Evolutionary conservation across 2,888 invertebrate species (phyloP).

Genomic region (Dione vanillae): DNA sequence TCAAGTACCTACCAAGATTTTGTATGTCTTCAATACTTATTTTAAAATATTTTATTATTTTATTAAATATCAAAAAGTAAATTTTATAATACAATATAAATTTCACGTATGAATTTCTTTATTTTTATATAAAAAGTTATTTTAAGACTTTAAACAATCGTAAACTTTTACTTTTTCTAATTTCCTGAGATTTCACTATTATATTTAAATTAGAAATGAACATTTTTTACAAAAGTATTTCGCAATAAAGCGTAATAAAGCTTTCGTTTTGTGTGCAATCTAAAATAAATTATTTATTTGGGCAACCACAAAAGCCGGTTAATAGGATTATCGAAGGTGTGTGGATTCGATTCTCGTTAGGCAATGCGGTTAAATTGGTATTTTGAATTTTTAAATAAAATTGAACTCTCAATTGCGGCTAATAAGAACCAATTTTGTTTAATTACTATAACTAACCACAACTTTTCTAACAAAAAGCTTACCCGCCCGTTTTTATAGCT

Average conservation of each 20-base stretch:
- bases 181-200: constrained; percentile 4
- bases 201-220: constrained; percentile 9
- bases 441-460: constrained; percentile 29
- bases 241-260: constrained; percentile 46
- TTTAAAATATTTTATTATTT: no score
- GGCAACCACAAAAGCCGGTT: constrained; percentile 71
- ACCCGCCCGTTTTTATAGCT: constrained; percentile 66
- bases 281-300: constrained; percentile 80
- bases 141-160: constrained; percentile 3
- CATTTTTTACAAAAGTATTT: constrained; percentile 20
- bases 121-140: not conserved
- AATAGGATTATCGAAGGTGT: constrained; percentile 77
- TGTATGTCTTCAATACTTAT: no score
- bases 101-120: not conserved
- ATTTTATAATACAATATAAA: not conserved
- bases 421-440: constrained; percentile 25
- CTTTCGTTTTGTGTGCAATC: constrained; percentile 65
- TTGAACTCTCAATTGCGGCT: not conserved
- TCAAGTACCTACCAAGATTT: constrained; percentile 25
- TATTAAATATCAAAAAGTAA: not conserved
- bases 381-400: constrained; percentile 5
- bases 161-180: constrained; percentile 6
- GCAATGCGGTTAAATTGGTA: constrained; percentile 46
- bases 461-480: constrained; percentile 58
- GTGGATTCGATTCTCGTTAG: constrained; percentile 71